Evolutionary conservation across 2,888 invertebrate genomes (phyloP), one percentile per base, ranked within the genome.

Genomic region (Camponotus fellah): DNA sequence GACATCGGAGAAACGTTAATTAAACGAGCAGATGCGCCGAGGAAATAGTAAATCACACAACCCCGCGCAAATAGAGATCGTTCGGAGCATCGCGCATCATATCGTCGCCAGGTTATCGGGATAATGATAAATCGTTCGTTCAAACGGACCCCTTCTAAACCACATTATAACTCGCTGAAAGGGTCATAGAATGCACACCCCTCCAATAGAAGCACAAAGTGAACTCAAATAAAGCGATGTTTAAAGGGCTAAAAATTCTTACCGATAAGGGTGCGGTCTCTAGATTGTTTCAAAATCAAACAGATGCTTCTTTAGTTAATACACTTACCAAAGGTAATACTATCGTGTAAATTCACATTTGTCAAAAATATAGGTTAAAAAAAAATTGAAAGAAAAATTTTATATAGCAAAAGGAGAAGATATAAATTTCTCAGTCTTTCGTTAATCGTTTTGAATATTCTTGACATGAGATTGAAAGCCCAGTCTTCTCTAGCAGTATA

Each of bases 41-140:
- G 91, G 91, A 91, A 91, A 89, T 88, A 84, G 87, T 91, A 91
- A 91, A 91, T 91, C 91, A 91, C 86, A 85, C 81, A 75, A 64
- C 82, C 86, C 83, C 66, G 76, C 26, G 83, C 87, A 86, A 90
- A 87, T 85, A 84, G 86, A 90, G 79, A 79, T 85, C 88, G 82
- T 91, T 92, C 86, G 89, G 89, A 87, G 90, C 83, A 90, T 91
- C 89, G 89, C 86, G 88, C 86, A 85, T 90, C 92, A 89, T 94
- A 94, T 94, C 93, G 91, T 87, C 77, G 85, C 75, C 75, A 87
- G 91, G 91, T 92, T 94, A 94, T 94, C 94, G 91, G 86, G 87
- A 88, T 89, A 91, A 92, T 92, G 92, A 93, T 94, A 94, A 94
- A 94, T 94, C 94, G 94, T 88, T 84, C 85, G 87, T 87, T 85